Base-by-base conservation (phyloP, 2,888 invertebrate species). In the Epicampocera succincta region DNA sequence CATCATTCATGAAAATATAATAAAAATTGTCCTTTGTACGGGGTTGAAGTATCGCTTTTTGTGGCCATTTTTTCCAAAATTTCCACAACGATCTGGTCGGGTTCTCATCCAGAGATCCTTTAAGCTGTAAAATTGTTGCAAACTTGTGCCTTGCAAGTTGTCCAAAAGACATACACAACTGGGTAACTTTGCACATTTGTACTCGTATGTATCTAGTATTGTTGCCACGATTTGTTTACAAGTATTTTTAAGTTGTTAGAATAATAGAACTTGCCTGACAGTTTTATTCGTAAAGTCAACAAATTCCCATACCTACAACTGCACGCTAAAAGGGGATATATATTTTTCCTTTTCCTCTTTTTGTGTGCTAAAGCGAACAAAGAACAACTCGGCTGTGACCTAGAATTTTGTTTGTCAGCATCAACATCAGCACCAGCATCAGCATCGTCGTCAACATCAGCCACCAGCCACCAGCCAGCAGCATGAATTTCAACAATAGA, bases 281-380 rank as follows among this genome's bases (percentile, higher is more conserved):
- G 61, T 69, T 74, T 63, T 69, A 81, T 74, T 73, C 58, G 73
- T 52, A 52, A 69, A 74, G 73, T 73, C 66, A 74, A 73, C 77
- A 73, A 6, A 58, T 66, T 75, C 13, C 44, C 58, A 29, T 58
- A 66, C 48, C 15, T 5, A 58, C 33, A 42, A 15, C 54, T 5
- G 38, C 38, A 56, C 13, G 11, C 4, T 48, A 13, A 56, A 6
- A 29, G 40, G 38, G 29, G 46, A 38, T 33, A 12, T 21, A 17
- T 61, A 17, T 13, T 19, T 9, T 21, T 42, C 25, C 15, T 17
- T 48, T 61, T 19, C 9, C 11, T 12, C 33, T 33, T 25, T 29
- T 11, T 19, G 9, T 52, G 48, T 42, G 6, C 8, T 17, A 52
- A 72, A 44, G 42, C 17, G 25, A 21, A 54, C n/a, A 54, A 33